Base-by-base conservation (phyloP, 2,797 vertebrate species). In the Craterocephalus amniculus region DNA sequence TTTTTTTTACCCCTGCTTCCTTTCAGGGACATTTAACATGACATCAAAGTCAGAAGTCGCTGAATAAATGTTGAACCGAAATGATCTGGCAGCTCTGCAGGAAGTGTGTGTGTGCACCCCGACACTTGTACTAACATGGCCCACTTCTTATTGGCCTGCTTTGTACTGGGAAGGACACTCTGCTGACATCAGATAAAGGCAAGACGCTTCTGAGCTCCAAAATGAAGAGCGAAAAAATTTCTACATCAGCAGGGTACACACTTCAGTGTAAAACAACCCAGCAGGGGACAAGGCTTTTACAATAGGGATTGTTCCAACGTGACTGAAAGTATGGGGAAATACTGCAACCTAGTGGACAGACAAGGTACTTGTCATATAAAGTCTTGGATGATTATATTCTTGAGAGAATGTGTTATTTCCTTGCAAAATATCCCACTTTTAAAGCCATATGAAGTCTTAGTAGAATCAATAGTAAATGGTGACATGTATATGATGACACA, bases 21-120 rank as follows among this genome's bases (percentile, higher is more conserved):
- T 62, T 63, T 24, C 67, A 79, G 63, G 32, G 61, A 70, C 63
- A 70, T 64, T 64, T 40, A 72, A 78, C 65, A 70, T 14, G 32
- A 74, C 81, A 75, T 83, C 76, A 79, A 73, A 81, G 79, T 72
- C 73, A 52, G 63, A 16, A 9, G 40, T 40, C 24, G 66, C 43
- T 56, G 54, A 70, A 61, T 0, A 4, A 38, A 64, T 35, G 65
- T 24, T 83, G 76, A 89, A 73, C 54, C 4, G 4, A 88, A 84
- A 64, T 65, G 67, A 88, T 79, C 65, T 71, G 79, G 79, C 76
- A 72, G 64, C 84, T 78, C 78, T n/a, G 63, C 74, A 67, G 81
- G 83, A 73, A 29, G 54, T 38, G 67, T 29, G 70, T 40, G 5
- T 24, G 80, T 83, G 65, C 76, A 55, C 71, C 67, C 58, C 56